Evolutionary conservation across 2,113 vertebrate species (phyloP).

Genomic region (Myotis brandtii): DNA sequence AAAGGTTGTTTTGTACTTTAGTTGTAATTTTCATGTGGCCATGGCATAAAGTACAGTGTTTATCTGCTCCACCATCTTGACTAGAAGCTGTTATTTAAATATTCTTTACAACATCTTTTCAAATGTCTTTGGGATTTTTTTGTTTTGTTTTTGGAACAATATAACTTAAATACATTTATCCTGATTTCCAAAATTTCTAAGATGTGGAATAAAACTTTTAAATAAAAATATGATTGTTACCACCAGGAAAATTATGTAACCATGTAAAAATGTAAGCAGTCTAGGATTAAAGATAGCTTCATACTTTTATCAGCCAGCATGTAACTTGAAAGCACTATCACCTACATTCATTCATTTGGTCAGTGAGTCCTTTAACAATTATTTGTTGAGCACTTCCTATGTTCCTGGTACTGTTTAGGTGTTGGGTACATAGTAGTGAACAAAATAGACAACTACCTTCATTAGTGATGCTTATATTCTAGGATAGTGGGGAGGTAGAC

Average conservation of each 20-base stretch:
- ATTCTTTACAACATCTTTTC: neutral
- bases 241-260: neutral
- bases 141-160: neutral
- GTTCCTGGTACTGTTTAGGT: neutral
- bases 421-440: neutral
- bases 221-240: neutral
- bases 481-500: neutral
- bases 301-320: neutral
- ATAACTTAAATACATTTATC: neutral
- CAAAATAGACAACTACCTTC: neutral
- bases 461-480: neutral
- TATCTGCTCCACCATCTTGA: neutral
- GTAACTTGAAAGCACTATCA: neutral
- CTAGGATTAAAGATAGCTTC: neutral
- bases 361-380: neutral
- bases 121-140: neutral
- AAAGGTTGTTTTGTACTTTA: neutral
- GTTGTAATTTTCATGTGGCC: neutral
- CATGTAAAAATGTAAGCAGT: neutral
- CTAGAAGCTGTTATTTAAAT: neutral
- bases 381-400: neutral
- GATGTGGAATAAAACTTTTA: neutral
- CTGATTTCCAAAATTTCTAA: neutral
- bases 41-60: neutral
- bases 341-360: neutral